Percentiles rank a stretch among this genome's conserved stretches.
These are phyloP conservation scores for Ciconia maguari DNA, from an alignment of 2,113 vertebrate species.

Conservation along the genomic window DNA sequence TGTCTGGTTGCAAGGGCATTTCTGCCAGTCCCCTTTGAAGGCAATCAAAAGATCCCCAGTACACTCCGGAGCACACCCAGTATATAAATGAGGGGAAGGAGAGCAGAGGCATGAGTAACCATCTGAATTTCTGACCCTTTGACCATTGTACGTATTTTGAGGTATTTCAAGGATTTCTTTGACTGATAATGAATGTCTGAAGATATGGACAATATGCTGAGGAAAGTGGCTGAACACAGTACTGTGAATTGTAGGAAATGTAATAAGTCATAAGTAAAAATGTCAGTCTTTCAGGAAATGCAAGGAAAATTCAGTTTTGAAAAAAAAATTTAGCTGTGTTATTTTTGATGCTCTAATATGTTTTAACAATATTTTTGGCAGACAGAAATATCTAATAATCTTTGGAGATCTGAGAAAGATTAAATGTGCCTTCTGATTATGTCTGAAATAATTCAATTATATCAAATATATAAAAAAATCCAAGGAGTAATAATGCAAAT, in stretches of 20 bases:
- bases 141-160: background rate
- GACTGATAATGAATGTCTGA: background rate
- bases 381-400: background rate
- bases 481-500: background rate
- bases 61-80: background rate
- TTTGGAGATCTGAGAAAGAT: background rate
- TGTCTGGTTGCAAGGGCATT: background rate
- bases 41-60: background rate
- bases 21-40: background rate
- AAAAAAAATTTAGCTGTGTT: background rate
- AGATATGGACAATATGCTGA: background rate
- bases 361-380: background rate
- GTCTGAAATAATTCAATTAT: background rate
- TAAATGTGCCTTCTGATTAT: background rate
- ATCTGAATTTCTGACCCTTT: conserved; percentile 7
- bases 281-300: background rate
- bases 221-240: background rate
- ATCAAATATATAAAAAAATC: background rate
- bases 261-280: background rate
- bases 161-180: conserved; percentile 36
- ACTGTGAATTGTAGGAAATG: background rate
- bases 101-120: background rate
- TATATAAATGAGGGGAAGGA: background rate
- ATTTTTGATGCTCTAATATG: background rate
- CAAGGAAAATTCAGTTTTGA: background rate